Evolutionary conservation across 2,113 vertebrate species (phyloP).

Genomic region (Neotoma lepida): DNA sequence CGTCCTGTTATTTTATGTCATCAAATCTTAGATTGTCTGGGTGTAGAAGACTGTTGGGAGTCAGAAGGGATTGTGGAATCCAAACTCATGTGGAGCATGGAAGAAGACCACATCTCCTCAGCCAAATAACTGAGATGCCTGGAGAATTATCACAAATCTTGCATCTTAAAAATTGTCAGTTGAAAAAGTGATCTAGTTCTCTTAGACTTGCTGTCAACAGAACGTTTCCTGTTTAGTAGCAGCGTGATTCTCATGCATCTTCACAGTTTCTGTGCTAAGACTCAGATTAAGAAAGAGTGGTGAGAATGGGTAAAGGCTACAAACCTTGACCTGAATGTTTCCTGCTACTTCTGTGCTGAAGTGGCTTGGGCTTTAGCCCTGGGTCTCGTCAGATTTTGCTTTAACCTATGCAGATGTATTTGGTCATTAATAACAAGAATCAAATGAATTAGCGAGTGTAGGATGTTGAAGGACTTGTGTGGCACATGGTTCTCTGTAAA

Average conservation of each 20-base stretch:
- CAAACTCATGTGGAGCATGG: not conserved
- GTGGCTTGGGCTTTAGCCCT: not conserved
- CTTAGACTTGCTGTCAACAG: not conserved
- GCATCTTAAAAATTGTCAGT: not conserved
- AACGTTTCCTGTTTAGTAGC: not conserved
- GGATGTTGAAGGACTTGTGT: not conserved
- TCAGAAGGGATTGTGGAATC: not conserved
- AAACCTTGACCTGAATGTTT: not conserved
- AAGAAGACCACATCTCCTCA: not conserved
- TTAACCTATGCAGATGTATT: not conserved
- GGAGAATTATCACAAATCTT: not conserved
- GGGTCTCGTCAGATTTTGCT: not conserved
- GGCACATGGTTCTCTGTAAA: not conserved
- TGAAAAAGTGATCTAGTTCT: not conserved
- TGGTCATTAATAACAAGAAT: conserved; percentile 20
- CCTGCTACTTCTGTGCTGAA: conserved; percentile 2
- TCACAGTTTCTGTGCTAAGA: not conserved
- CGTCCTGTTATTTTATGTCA: not conserved
- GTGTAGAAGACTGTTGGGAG: not conserved
- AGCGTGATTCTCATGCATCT: conserved; percentile 4
- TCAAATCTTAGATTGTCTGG: not conserved
- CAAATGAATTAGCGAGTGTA: not conserved
- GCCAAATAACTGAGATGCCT: not conserved
- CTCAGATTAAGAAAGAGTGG: conserved; percentile 46
- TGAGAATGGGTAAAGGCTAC: not conserved